Conservation (phyloP, 2,113 vertebrate genomes). For the Pteropus alecto region DNA sequence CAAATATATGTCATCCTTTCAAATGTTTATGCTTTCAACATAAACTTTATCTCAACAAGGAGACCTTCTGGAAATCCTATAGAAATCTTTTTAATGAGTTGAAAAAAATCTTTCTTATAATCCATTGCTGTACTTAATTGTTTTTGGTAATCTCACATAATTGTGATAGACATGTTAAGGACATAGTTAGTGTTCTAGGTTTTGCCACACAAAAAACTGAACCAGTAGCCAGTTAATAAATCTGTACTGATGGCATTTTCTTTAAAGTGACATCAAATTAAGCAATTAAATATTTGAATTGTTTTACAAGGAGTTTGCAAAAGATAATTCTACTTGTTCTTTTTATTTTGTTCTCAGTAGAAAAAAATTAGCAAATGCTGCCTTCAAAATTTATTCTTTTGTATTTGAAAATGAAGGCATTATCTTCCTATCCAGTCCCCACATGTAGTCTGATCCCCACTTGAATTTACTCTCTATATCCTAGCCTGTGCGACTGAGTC, state of each 20-base stretch:
- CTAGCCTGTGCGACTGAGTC: not conserved
- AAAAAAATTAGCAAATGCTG: not conserved
- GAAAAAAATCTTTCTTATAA: not conserved
- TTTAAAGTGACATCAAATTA: conserved; percentile 42
- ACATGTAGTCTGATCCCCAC: no score
- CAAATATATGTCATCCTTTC: not conserved
- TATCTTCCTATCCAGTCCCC: not conserved
- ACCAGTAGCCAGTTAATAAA: not conserved
- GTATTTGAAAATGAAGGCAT: not conserved
- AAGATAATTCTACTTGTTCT: conserved; percentile 12
- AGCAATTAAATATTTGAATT: conserved; percentile 42
- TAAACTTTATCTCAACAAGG: not conserved
- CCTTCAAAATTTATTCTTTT: not conserved
- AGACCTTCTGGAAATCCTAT: not conserved
- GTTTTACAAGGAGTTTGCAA: conserved; percentile 31
- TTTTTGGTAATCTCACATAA: not conserved
- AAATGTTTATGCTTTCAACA: not conserved
- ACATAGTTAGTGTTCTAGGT: not conserved
- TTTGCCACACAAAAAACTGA: not conserved
- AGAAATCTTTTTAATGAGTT: not conserved
- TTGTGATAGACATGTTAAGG: not conserved
- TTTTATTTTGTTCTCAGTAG: not conserved
- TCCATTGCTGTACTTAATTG: not conserved
- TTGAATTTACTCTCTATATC: not conserved
- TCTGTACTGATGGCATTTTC: conserved; percentile 20